These are phyloP conservation scores for Chlorospingus semifuscus DNA, from an alignment of 2,797 vertebrate genomes.

Conservation along the genomic window DNA sequence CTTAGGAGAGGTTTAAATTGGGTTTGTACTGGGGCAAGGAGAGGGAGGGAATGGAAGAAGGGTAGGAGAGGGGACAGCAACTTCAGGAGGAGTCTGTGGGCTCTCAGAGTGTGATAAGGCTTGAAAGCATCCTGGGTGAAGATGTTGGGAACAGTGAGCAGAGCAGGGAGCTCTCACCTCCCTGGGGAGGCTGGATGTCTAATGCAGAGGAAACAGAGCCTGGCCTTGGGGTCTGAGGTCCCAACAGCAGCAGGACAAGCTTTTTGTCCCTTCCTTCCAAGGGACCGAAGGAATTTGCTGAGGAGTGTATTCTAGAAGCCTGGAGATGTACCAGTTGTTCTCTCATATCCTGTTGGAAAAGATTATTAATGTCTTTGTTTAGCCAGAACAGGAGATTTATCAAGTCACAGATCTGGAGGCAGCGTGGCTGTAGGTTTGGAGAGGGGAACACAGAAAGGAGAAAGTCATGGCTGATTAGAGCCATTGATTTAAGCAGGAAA, in stretches of 20 bases:
- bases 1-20: not conserved
- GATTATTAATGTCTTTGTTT: not conserved
- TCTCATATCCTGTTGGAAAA: not conserved
- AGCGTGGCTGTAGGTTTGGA: not conserved
- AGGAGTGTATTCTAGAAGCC: not conserved
- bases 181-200: not conserved
- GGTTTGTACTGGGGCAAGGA: not conserved
- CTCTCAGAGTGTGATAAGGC: not conserved
- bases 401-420: not conserved
- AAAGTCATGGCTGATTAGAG: not conserved
- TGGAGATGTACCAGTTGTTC: not conserved
- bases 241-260: not conserved
- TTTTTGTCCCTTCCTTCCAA: not conserved
- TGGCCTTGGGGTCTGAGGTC: not conserved
- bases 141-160: not conserved
- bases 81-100: not conserved
- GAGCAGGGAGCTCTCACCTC: not conserved
- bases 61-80: not conserved
- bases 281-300: not conserved
- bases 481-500: not conserved
- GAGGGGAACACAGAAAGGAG: not conserved
- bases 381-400: not conserved
- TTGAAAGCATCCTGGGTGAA: not conserved
- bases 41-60: not conserved
- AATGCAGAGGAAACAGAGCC: not conserved